Percentiles rank a stretch among this genome's conserved stretches.
phyloP scores from a whole-genome alignment of 2,113 vertebrate species.

The Podiceps cristatus region DNA sequence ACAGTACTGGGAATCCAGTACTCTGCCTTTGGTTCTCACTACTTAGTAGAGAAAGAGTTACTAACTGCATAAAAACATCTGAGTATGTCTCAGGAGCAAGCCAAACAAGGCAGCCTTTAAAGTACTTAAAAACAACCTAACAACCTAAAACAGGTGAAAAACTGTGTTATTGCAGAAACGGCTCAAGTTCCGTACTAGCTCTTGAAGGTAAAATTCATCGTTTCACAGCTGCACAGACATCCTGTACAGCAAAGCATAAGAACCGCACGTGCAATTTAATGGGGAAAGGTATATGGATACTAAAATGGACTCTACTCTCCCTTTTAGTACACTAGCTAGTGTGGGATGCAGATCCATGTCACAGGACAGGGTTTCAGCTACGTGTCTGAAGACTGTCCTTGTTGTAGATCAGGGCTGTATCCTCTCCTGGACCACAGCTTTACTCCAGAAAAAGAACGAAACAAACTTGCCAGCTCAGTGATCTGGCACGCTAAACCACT shows the following conservation, averaged over 20 bases:
- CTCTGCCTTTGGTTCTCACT: neutral
- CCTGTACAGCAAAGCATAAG: neutral
- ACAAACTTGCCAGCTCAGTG: neutral
- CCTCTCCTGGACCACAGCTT: neutral
- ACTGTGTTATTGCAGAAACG: neutral
- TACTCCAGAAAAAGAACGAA: neutral
- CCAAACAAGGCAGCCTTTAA: neutral
- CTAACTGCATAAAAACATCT: neutral
- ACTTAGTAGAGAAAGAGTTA: neutral
- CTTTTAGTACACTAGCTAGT: neutral
- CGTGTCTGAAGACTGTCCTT: rapidly evolving
- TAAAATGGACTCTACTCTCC: neutral
- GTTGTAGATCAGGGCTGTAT: neutral
- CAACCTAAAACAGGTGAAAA: neutral
- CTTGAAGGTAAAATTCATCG: neutral
- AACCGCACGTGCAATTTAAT: neutral
- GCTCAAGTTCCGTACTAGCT: neutral
- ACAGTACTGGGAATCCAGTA: neutral
- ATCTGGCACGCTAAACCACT: neutral
- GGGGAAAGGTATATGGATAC: neutral
- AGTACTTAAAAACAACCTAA: neutral
- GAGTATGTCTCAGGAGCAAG: neutral
- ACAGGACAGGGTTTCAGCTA: neutral
- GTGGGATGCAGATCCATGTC: neutral
- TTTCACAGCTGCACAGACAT: neutral